Evolutionary conservation across 2,888 invertebrate species (phyloP), one percentile per base, ranked within the genome.

Genomic region (Eledona agricola): DNA sequence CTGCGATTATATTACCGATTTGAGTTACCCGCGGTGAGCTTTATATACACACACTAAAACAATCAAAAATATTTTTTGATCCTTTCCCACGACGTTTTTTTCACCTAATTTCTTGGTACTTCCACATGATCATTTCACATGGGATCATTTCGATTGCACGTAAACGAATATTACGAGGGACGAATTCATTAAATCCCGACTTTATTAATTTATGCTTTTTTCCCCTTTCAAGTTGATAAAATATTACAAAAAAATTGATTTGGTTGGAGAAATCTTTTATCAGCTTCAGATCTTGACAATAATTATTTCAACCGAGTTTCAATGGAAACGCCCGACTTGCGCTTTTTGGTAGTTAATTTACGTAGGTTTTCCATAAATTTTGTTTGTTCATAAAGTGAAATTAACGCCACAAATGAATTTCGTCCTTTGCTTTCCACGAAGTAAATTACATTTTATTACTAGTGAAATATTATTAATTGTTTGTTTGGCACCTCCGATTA

Each of bases 401-500:
- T 10, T 29, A 19, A 37, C 17, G 23, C 16, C 11, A 19, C 11
- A 20, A 43, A 35, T 28, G 23, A 17, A 43, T 34, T 45, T 32
- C 13, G 25, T 43, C 25, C 46, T 46, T 52, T 52, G 46, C 45
- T 43, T 38, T 51, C 31, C 25, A 51, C 31, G 28, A 43, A 9
- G 25, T 25, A 45, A 45, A 34, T 45, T 45, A 42, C 22, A 7
- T 15, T 51, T 19, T 35, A 43, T 51, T 42, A 43, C 28, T 28
- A 28, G 7, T 20, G 38, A 25, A 4, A 38, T 49, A 32, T 29
- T 22, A 50, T 40, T 47, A 50, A 40, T 43, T 51, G 51, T 43
- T 43, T 34, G 35, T 35, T 35, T 35, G 37, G 19, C 51, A 51
- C 37, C 51, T 51, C 35, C 35, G 31, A 43, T 51, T 51, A 42